Evolutionary conservation across 30 jellyfish, hydroid and myxozoan species (phyloP).

Genomic region (Nemopilema nomurai): DNA sequence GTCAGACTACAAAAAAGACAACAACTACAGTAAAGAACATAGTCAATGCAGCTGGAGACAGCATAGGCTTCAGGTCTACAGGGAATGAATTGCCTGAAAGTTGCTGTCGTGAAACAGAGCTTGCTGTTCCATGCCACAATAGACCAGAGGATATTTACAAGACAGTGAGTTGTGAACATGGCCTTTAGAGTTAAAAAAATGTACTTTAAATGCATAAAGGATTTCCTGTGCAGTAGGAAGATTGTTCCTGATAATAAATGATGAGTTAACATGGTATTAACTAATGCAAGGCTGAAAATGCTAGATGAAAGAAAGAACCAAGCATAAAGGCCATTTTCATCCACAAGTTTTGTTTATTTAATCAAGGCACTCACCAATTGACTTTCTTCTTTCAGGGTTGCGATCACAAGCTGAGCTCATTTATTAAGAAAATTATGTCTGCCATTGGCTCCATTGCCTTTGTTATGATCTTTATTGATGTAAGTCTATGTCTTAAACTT

Average conservation of each 20-base stretch:
- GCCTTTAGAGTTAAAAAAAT: not conserved
- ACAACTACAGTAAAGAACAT: not conserved
- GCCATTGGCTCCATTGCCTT: slow-evolving; percentile 46
- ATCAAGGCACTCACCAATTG: not conserved
- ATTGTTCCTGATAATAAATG: too few relatives aligned
- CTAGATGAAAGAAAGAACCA: too few relatives aligned
- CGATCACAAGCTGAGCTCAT: slow-evolving; percentile 16
- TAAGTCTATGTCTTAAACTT: not conserved
- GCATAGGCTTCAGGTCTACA: not conserved
- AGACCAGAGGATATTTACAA: slow-evolving; percentile 38
- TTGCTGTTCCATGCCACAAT: not conserved
- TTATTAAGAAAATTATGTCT: slow-evolving; percentile 14
- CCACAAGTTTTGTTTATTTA: not conserved
- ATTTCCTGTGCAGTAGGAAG: too few relatives aligned
- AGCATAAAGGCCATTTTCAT: too few relatives aligned
- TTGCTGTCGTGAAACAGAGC: slow-evolving; percentile 32
- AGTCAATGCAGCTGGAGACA: slow-evolving; percentile 16
- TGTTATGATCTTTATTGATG: slow-evolving; percentile 46
- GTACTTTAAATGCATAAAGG: too few relatives aligned
- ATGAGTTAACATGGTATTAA: too few relatives aligned
- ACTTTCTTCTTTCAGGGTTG: slow-evolving; percentile 43
- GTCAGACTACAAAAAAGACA: not conserved
- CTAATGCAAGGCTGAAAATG: too few relatives aligned
- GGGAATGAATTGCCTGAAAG: slow-evolving; percentile 47
- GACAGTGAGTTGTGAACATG: not conserved